phyloP scores from a whole-genome alignment of 92 coral and sea anemone species.

The Parazoanthus swiftii region DNA sequence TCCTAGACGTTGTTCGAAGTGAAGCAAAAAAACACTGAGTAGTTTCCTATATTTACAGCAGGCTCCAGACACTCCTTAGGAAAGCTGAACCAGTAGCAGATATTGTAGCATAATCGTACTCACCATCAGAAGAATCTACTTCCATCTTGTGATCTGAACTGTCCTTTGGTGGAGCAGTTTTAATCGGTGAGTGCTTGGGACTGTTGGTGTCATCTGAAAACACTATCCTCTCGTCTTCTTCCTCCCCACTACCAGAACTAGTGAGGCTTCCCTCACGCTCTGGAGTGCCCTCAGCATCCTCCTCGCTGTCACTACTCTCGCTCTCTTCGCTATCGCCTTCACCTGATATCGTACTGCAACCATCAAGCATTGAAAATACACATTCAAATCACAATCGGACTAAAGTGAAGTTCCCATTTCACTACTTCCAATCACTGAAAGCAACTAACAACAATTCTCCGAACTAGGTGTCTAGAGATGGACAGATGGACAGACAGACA shows the following conservation, averaged over 20 bases:
- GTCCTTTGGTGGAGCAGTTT: slow-evolving; percentile 45
- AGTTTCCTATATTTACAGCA: not conserved
- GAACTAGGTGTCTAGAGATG: too few relatives aligned
- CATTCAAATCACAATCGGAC: not conserved
- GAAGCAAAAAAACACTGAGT: too few relatives aligned
- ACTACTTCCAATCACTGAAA: too few relatives aligned
- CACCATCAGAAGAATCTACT: slow-evolving; percentile 73
- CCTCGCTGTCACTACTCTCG: slow-evolving; percentile 94
- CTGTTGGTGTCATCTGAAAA: slow-evolving; percentile 55
- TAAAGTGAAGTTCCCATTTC: too few relatives aligned
- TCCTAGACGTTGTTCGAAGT: too few relatives aligned
- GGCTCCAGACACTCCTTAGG: not conserved
- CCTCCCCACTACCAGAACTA: slow-evolving; percentile 67
- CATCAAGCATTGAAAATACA: slow-evolving; percentile 5
- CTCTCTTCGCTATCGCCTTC: slow-evolving; percentile 77
- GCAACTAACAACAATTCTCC: too few relatives aligned
- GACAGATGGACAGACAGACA: too few relatives aligned
- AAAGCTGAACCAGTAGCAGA: not conserved
- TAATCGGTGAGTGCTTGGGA: slow-evolving; percentile 60
- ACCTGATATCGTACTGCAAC: slow-evolving; percentile 61
- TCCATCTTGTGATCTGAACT: slow-evolving; percentile 79
- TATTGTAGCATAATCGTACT: not conserved
- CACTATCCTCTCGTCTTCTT: slow-evolving; percentile 69
- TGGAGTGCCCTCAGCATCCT: slow-evolving; percentile 68
- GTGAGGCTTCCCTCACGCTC: slow-evolving; percentile 53